Evolutionary conservation across 2,888 invertebrate genomes (phyloP), one percentile per base, ranked within the genome.

Genomic region (Neocrepidodera transversa): DNA sequence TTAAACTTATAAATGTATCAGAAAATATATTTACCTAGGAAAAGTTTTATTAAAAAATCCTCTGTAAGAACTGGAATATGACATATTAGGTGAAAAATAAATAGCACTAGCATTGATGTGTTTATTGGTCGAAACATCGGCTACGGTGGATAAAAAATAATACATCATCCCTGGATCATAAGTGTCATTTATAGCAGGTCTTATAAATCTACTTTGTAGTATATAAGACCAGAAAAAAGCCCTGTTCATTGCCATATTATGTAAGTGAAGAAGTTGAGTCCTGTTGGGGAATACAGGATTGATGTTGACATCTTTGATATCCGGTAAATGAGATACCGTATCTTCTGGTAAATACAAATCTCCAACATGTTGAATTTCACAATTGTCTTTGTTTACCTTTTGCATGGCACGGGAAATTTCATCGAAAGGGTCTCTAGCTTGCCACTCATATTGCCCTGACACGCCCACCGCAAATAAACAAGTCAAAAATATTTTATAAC

Each of bases 101-200:
- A 97, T 86, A 0, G 95, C 90, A 77, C 95, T 95, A 53, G 95
- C 92, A 75, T 96, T 96, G 64, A 96, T 91, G 68, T 91, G 90
- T 0, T 92, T 91, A 80, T 95, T 97, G 0, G 96, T 87, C 0
- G 97, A 92, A 0, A 98, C 93, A 78, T 98, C 97, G 0, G 98
- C 96, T 0, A 96, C 92, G 0, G 95, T 91, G 0, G 97, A 96
- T 38, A 97, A 81, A 76, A 96, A 95, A 74, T 95, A 95, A 76
- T 97, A 97, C 94, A 97, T 95, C 90, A 98, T 93, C 52, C 97
- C 97, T 0, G 97, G 97, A 80, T 97, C 97, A 70, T 94, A 93
- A 0, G 94, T 93, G 72, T 94, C 93, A 75, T 93, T 94, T 16
- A 92, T 93, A 0, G 92, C 93, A 0, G 94, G 94, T 20, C 94